Conservation (phyloP, 2,888 invertebrate genomes). For the Erebia aethiops region DNA sequence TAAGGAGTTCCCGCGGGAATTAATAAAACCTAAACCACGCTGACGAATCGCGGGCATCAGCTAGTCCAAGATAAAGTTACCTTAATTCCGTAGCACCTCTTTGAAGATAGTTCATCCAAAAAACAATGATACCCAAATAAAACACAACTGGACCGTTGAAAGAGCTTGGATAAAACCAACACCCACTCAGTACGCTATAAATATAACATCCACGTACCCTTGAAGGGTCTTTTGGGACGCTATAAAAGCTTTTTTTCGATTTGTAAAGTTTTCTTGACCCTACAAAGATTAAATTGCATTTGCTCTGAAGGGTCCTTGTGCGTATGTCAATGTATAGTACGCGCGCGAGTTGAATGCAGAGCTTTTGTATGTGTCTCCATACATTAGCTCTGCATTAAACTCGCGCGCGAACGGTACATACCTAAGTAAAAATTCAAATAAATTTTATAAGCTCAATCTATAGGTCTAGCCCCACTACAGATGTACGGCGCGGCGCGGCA, state of each 20-base stretch:
- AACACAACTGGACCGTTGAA: constrained; percentile 5
- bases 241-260: constrained; percentile 41
- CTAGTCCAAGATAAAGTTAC: too few relatives aligned
- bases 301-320: not conserved
- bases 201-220: constrained; percentile 48
- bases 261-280: constrained; percentile 24
- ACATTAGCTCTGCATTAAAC: too few relatives aligned
- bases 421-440: not conserved
- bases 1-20: too few relatives aligned
- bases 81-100: not conserved
- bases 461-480: too few relatives aligned
- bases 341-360: too few relatives aligned
- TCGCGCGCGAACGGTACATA: too few relatives aligned
- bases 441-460: too few relatives aligned
- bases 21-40: too few relatives aligned
- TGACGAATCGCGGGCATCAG: too few relatives aligned
- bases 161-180: constrained; percentile 32
- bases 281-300: constrained; percentile 12
- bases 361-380: too few relatives aligned
- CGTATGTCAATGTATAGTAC: not conserved
- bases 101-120: not conserved
- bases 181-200: constrained; percentile 52
- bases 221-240: constrained; percentile 45
- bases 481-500: too few relatives aligned
- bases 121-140: constrained; percentile 15